Evolutionary conservation across 2,113 vertebrate species (phyloP), one percentile per base, ranked within the genome.

Genomic region (Platanista minor): DNA sequence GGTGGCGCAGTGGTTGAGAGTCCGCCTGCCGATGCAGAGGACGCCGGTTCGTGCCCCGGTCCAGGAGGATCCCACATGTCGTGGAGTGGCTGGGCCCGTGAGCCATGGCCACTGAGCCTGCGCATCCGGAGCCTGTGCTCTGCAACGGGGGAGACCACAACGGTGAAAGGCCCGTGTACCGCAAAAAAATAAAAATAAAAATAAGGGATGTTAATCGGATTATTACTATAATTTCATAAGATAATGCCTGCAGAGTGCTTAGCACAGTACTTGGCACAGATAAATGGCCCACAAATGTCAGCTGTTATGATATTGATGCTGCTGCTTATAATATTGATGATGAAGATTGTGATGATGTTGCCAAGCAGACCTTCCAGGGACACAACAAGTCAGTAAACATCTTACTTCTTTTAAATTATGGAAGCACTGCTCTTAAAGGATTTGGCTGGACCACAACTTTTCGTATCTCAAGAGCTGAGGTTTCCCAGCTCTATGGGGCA

Each of bases 261-360:
- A 25, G 54, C 15, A 18, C 8, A 41, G 64, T 25, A 11, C 39
- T 33, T 13, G 15, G 52, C 66, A 29, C 25, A 4, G 23, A 27
- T 12, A 25, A 31, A 27, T 0, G 2, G 23, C 17, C 27, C 33
- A 3, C 12, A 39, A 46, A 36, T 3, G 36, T 69, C 4, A 10
- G 8, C 6, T 14, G 49, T 31, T 67, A 33, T 3, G 9, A n/a
- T 15, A 12, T 15, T 41, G 7, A 27, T 23, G 39, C 13, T 36
- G 29, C 36, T 77, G 5, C 20, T 74, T 2, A 4, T 36, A 8
- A 17, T 2, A 2, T 18, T 21, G 0, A 3, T 7, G 36, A 23
- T 8, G 59, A 33, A 2, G 25, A 29, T 0, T 5, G 15, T 20
- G 20, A 33, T 25, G 29, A 12, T 2, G 0, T 1, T 67, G 9